Base-by-base conservation (phyloP, 2,797 vertebrate genomes). In the Phoxinus dragarum region DNA sequence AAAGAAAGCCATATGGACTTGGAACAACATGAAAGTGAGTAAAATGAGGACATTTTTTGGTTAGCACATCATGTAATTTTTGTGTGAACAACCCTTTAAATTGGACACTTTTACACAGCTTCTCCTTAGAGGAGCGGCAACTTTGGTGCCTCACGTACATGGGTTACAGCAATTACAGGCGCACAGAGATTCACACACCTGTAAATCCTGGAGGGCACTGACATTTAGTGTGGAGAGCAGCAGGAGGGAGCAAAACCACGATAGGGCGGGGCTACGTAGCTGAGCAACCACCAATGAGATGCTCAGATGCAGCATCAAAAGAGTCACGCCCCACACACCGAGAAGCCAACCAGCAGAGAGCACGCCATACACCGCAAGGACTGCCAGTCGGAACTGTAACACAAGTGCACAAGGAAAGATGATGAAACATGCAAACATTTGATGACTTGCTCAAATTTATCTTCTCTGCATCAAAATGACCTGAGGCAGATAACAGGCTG, bases 211-310 rank as follows among this genome's bases (percentile, higher is more conserved):
- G 85, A 98, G 88, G 0, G 92, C 90, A 19, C 95, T 93, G 78
- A 97, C 89, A 85, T 96, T 95, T 76, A 98, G 93, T 0, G 96
- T 96, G 71, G 93, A 95, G 3, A 99, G 95, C 84, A 99, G 93
- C 73, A 97, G 73, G 81, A 98, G 93, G 68, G 96, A 95, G 82
- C 96, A 96, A 76, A 95, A 66, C 98, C 98, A 99, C 0, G 95
- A 96, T 74, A 99, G 88, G 56, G 90, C 6, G 0, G 96, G 93
- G 9, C 93, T 96, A 87, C 91, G 94, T 85, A 98, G 94, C 88
- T 96, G 96, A 69, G 98, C 97, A 88, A 97, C 95, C 6, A 91
- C 92, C 89, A 97, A 99, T 2, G 96, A 96, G 85, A 97, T 66
- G 40, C 87, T 59, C 74, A 96, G 91, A 84, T 99, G 96, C 36